Conservation (phyloP, 2,888 invertebrate species). For the Coleophora deauratella region DNA sequence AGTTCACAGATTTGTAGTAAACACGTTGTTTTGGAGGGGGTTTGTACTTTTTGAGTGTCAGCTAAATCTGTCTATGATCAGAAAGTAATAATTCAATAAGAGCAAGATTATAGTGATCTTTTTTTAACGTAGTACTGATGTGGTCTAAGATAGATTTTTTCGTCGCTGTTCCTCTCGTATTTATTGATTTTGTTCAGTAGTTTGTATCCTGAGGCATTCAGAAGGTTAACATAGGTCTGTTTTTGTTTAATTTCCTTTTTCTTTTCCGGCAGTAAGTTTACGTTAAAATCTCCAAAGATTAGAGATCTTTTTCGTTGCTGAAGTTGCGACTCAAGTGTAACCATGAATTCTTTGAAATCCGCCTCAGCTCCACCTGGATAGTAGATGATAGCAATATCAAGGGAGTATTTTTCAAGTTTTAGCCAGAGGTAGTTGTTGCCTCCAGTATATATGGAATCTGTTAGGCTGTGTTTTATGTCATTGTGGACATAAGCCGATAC, state of each 20-base stretch:
- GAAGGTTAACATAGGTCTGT: background rate
- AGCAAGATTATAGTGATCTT: conserved; percentile 10
- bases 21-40: conserved; percentile 5
- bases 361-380: conserved; percentile 16
- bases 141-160: conserved; percentile 17
- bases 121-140: conserved; percentile 11
- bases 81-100: conserved; percentile 10
- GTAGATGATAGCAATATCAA: conserved; percentile 18
- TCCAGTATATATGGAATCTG: conserved; percentile 8
- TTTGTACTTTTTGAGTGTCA: conserved; percentile 12
- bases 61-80: conserved; percentile 14
- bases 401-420: conserved; percentile 10
- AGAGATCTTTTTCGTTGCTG: conserved; percentile 13
- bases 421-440: conserved; percentile 22
- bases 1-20: conserved; percentile 12
- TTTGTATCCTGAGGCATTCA: conserved; percentile 10
- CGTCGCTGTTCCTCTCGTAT: conserved; percentile 8
- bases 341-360: conserved; percentile 11
- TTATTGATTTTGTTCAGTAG: conserved; percentile 13
- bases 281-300: conserved; percentile 17
- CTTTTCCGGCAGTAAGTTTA: conserved; percentile 12
- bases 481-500: conserved; percentile 20
- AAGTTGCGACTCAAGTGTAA: conserved; percentile 12
- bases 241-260: conserved; percentile 1
- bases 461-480: conserved; percentile 12